Percentiles rank a stretch among this genome's conserved stretches.
Conservation (phyloP, 2,113 vertebrate species). For the Empidonax alnorum region DNA sequence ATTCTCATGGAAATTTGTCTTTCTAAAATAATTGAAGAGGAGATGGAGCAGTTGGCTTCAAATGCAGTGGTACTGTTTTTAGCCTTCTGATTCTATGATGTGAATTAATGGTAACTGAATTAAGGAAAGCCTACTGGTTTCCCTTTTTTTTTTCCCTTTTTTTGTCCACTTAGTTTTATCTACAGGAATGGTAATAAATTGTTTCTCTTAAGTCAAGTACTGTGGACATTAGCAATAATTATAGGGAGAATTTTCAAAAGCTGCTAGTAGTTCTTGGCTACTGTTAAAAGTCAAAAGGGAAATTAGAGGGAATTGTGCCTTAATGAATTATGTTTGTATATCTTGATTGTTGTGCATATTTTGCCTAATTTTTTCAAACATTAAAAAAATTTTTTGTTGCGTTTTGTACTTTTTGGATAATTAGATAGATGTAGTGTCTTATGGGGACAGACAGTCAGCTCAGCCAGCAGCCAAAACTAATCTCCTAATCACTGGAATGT, state of each 20-base stretch:
- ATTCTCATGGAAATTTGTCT: not conserved
- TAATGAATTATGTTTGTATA: not conserved
- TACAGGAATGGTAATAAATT: not conserved
- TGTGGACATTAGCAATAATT: not conserved
- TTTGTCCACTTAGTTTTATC: not conserved
- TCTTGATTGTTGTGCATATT: not conserved
- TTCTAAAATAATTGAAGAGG: not conserved
- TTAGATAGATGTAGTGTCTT: not conserved
- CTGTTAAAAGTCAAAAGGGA: not conserved
- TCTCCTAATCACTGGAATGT: conserved; percentile 1
- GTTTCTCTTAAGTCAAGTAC: not conserved
- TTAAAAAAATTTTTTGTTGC: not conserved
- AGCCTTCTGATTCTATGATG: not conserved
- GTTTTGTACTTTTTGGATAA: not conserved
- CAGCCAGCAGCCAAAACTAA: not conserved
- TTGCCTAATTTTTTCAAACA: not conserved
- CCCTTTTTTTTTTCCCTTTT: not conserved
- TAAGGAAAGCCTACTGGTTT: not conserved
- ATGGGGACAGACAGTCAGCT: not conserved
- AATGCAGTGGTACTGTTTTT: not conserved
- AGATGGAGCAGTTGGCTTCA: not conserved
- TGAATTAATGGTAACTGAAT: not conserved
- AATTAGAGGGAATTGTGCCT: not conserved
- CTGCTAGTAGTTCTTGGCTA: not conserved
- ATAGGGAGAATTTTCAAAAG: not conserved